phyloP scores from a whole-genome alignment of 2,888 invertebrate species.

The Drosophila bunnanda region DNA sequence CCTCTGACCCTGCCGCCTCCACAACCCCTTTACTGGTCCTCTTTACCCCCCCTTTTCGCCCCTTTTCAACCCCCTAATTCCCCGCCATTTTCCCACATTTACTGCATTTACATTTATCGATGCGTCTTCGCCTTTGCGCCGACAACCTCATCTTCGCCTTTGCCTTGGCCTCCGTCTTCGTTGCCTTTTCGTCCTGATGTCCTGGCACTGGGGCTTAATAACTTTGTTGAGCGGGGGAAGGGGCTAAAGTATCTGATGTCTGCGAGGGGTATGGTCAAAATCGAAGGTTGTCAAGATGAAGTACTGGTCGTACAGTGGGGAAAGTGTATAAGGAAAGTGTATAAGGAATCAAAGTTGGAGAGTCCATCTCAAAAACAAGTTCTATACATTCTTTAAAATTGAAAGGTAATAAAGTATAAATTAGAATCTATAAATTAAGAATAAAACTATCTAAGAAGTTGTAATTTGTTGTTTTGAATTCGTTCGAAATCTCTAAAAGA shows the following conservation, averaged over 20 bases:
- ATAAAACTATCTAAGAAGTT: neutral
- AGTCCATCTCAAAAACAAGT: neutral
- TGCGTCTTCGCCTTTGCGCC: slow-evolving; percentile 53
- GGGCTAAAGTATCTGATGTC: slow-evolving; percentile 2
- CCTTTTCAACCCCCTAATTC: slow-evolving; percentile 8
- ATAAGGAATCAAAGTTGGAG: neutral
- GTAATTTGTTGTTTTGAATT: neutral
- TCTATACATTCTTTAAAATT: neutral
- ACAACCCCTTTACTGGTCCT: neutral
- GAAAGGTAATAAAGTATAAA: too few relatives aligned
- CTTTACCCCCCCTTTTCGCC: slow-evolving; percentile 1
- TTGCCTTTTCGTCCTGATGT: slow-evolving; percentile 29
- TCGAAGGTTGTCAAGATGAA: slow-evolving; percentile 21
- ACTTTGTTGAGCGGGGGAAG: slow-evolving; percentile 28
- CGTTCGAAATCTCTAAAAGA: too few relatives aligned
- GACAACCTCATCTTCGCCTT: slow-evolving; percentile 29
- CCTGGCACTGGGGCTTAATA: slow-evolving; percentile 39
- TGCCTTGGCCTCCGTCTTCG: slow-evolving; percentile 25
- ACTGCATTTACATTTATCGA: slow-evolving; percentile 77
- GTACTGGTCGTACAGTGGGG: neutral
- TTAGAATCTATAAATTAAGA: neutral
- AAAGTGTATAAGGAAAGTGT: neutral
- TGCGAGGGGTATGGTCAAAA: slow-evolving; percentile 11
- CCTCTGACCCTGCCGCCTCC: slow-evolving; percentile 11
- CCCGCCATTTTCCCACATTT: slow-evolving; percentile 20